phyloP scores from a whole-genome alignment of 2,797 vertebrate species.

The Amazona finschi region DNA sequence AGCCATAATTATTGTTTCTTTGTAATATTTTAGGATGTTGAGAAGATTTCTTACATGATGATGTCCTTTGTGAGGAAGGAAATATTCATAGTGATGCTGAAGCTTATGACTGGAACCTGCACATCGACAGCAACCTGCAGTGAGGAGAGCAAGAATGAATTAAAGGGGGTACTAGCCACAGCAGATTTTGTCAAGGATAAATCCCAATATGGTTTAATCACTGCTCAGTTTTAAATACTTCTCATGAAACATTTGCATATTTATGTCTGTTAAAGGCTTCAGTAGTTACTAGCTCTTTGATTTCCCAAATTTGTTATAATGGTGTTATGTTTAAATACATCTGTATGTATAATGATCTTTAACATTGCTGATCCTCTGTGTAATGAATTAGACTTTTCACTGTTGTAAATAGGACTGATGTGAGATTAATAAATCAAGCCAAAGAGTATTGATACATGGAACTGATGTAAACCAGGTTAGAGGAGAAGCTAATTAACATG shows the following conservation, averaged over 20 bases:
- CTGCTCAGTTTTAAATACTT: background rate
- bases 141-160: background rate
- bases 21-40: conserved; percentile 46
- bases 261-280: background rate
- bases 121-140: background rate
- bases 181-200: conserved; percentile 41
- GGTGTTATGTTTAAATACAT: conserved; percentile 59
- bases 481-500: conserved; percentile 70
- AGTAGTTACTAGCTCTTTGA: background rate
- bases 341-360: conserved; percentile 55
- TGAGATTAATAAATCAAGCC: conserved; percentile 68
- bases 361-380: conserved; percentile 49
- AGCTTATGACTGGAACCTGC: background rate
- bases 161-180: background rate
- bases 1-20: conserved; percentile 52
- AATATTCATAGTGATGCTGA: conserved; percentile 3
- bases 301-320: conserved; percentile 13
- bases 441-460: conserved; percentile 67
- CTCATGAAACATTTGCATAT: background rate
- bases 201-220: conserved; percentile 41
- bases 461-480: conserved; percentile 66
- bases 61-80: background rate
- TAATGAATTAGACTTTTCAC: conserved; percentile 60
- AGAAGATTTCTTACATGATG: background rate
- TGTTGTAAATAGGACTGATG: conserved; percentile 62